These are phyloP conservation scores for Drosophila bocki DNA, from an alignment of 1,140 invertebrate genomes.

Conservation along the genomic window DNA sequence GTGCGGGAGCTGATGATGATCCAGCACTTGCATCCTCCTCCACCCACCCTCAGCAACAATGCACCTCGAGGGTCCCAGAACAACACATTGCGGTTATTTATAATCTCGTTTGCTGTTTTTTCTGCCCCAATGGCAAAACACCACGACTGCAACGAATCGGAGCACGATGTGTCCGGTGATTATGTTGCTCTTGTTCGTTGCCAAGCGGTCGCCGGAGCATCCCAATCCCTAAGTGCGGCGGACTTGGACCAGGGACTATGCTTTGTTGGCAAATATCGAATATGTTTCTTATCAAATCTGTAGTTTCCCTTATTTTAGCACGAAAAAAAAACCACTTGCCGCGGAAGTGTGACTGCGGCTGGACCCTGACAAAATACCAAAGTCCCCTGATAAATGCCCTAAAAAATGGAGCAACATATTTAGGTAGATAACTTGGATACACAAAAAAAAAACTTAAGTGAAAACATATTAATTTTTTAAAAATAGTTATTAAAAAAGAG, in stretches of 20 bases:
- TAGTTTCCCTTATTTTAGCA: constrained; percentile 32
- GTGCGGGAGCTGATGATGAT: constrained; percentile 1
- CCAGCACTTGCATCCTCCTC: constrained; percentile 47
- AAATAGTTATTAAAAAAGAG: no score
- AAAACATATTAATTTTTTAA: background rate
- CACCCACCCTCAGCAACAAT: constrained; percentile 15
- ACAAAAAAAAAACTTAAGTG: no score
- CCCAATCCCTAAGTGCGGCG: background rate
- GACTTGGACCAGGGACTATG: background rate
- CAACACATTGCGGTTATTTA: constrained; percentile 54
- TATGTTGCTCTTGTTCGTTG: constrained; percentile 3
- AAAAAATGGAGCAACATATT: background rate
- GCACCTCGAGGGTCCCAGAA: constrained; percentile 22
- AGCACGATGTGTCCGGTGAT: constrained; percentile 16
- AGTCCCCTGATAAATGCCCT: background rate
- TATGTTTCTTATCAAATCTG: constrained; percentile 25
- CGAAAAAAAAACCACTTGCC: constrained; percentile 33
- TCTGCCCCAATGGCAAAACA: constrained; percentile 75
- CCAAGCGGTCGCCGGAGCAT: background rate
- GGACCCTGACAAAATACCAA: background rate
- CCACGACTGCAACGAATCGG: constrained; percentile 69
- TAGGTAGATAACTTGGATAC: background rate
- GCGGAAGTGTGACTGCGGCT: constrained; percentile 27
- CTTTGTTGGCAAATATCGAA: constrained; percentile 24
- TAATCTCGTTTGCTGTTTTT: constrained; percentile 71